These are phyloP conservation scores for Stictonetta naevosa DNA, from an alignment of 2,113 vertebrate genomes.

Conservation along the genomic window DNA sequence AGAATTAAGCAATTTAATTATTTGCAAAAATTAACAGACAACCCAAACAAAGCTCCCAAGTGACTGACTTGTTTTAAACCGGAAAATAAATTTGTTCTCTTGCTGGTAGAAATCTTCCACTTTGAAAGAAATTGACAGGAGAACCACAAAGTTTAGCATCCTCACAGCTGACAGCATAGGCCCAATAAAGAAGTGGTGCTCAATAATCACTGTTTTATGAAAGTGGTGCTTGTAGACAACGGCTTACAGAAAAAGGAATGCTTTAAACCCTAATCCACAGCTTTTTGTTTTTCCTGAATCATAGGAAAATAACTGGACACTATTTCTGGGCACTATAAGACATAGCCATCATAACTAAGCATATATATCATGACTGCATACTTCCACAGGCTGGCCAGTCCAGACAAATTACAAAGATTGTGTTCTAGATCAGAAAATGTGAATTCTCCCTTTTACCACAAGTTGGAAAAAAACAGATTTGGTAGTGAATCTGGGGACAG, in stretches of 20 bases:
- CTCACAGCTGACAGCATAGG: neutral
- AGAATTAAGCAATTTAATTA: neutral
- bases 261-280: rapidly evolving
- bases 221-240: neutral
- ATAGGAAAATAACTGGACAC: neutral
- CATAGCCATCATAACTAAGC: neutral
- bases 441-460: neutral
- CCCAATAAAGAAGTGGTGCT: neutral
- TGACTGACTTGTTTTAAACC: neutral
- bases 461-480: neutral
- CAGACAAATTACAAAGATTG: neutral
- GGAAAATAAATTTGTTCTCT: neutral
- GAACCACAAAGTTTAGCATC: neutral
- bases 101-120: neutral
- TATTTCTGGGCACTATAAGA: neutral
- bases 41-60: neutral
- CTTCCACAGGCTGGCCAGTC: rapidly evolving
- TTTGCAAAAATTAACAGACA: neutral
- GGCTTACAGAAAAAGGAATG: neutral
- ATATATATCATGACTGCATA: neutral
- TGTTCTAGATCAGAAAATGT: neutral
- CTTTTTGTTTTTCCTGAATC: neutral
- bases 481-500: neutral
- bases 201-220: neutral
- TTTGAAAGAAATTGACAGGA: neutral